These are phyloP conservation scores for Coelopa frigida DNA, from an alignment of 1,140 invertebrate species.

Conservation along the genomic window DNA sequence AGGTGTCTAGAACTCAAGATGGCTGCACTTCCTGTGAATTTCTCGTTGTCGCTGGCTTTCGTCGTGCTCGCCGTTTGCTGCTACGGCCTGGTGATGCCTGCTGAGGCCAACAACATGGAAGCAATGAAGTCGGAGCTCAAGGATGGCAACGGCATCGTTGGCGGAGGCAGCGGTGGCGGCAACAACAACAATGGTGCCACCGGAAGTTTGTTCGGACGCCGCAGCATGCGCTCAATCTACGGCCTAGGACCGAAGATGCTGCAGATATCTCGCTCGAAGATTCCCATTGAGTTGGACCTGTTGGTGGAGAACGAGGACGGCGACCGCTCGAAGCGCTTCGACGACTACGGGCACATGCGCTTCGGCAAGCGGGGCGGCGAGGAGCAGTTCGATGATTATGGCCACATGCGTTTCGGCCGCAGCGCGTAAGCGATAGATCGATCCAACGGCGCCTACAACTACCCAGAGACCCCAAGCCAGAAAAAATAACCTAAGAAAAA, in stretches of 20 bases:
- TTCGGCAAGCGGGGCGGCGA: constrained; percentile 50
- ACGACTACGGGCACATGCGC: constrained; percentile 58
- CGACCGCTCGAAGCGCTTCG: constrained; percentile 50
- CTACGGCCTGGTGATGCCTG: too few species aligned
- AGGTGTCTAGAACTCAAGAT: too few species aligned
- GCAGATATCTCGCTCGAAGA: constrained; percentile 20
- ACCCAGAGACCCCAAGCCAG: too few species aligned
- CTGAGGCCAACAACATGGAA: not conserved
- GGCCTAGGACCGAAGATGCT: constrained; percentile 11
- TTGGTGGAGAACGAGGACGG: constrained; percentile 49
- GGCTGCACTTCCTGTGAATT: too few species aligned
- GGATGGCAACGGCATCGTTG: not conserved
- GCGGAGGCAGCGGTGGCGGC: not conserved
- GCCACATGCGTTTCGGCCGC: constrained; percentile 57
- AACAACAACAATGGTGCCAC: not conserved
- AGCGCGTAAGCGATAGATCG: constrained; percentile 4
- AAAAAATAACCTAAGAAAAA: too few species aligned
- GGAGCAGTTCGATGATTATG: constrained; percentile 54
- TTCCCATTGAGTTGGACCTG: constrained; percentile 37
- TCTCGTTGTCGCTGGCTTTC: not conserved
- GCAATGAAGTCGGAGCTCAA: constrained; percentile 6
- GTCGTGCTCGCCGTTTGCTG: not conserved
- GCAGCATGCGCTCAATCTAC: constrained; percentile 16
- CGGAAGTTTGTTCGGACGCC: too few species aligned
- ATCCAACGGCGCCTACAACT: not conserved